These are phyloP conservation scores for Dromococcyx pavoninus DNA, from an alignment of 2,797 vertebrate species.

Conservation along the genomic window DNA sequence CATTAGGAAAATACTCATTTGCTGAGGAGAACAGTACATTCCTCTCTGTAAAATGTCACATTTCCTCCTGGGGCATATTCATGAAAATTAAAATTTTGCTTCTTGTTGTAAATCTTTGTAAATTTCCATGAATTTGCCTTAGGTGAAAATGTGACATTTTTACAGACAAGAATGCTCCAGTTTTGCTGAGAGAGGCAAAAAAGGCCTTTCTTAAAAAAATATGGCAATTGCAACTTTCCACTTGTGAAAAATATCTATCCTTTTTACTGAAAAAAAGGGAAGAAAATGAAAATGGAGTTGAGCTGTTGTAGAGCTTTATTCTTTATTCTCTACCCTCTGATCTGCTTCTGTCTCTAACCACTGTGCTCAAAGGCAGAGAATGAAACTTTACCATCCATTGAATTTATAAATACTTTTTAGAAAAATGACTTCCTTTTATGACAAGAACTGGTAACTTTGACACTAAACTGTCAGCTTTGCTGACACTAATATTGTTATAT, in stretches of 20 bases:
- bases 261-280: not conserved
- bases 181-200: conserved; percentile 60
- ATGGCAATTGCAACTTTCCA: not conserved
- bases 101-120: conserved; percentile 60
- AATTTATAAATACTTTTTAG: not conserved
- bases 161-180: conserved; percentile 30
- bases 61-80: conserved; percentile 52
- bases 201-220: not conserved
- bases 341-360: not conserved
- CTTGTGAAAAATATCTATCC: not conserved
- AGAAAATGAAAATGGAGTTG: not conserved
- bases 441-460: not conserved
- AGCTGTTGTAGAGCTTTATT: not conserved
- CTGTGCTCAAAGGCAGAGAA: not conserved
- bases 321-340: not conserved
- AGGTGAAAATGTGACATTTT: conserved; percentile 60
- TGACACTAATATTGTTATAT: not conserved
- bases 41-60: conserved; percentile 47
- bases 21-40: not conserved
- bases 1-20: not conserved
- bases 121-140: conserved; percentile 54
- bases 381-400: not conserved
- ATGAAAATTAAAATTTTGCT: conserved; percentile 63
- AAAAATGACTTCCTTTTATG: not conserved
- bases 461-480: not conserved